A percentile compares a stretch with the other conserved stretches of the same genome.
Conservation (phyloP, 2,888 invertebrate species). For the Agrotis segetum region DNA sequence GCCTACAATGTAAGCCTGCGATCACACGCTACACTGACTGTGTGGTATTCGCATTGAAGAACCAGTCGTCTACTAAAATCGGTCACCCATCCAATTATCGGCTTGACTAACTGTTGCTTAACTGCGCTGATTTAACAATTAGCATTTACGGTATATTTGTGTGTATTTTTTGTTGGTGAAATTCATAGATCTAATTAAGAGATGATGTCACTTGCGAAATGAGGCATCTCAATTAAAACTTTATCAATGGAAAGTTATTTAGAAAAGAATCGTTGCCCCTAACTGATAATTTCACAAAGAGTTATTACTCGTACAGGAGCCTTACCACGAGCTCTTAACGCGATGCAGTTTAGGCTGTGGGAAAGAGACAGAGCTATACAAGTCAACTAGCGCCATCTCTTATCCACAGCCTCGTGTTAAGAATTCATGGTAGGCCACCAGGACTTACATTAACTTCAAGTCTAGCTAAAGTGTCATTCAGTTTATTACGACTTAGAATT, state of each 20-base stretch:
- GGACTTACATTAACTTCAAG: too few relatives aligned
- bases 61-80: conserved; percentile 46
- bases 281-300: too few relatives aligned
- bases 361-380: too few relatives aligned
- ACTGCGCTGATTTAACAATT: conserved; percentile 43
- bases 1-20: conserved; percentile 5
- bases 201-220: conserved; percentile 1
- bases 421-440: too few relatives aligned
- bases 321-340: too few relatives aligned
- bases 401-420: too few relatives aligned
- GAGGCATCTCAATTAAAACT: neutral
- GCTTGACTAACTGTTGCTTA: conserved; percentile 32
- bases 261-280: too few relatives aligned
- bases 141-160: conserved; percentile 37
- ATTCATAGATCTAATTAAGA: neutral
- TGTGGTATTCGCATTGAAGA: conserved; percentile 25
- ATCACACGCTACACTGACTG: conserved; percentile 14
- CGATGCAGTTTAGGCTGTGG: too few relatives aligned
- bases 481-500: too few relatives aligned
- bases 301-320: too few relatives aligned
- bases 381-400: too few relatives aligned
- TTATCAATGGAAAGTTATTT: neutral
- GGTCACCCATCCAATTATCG: conserved; percentile 50
- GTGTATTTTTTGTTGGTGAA: conserved; percentile 10
- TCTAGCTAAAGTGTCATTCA: too few relatives aligned